A percentile compares a stretch with the other conserved stretches of the same genome.
phyloP scores from a whole-genome alignment of 2,113 vertebrate genomes.

The Phalacrocorax pelagicus region DNA sequence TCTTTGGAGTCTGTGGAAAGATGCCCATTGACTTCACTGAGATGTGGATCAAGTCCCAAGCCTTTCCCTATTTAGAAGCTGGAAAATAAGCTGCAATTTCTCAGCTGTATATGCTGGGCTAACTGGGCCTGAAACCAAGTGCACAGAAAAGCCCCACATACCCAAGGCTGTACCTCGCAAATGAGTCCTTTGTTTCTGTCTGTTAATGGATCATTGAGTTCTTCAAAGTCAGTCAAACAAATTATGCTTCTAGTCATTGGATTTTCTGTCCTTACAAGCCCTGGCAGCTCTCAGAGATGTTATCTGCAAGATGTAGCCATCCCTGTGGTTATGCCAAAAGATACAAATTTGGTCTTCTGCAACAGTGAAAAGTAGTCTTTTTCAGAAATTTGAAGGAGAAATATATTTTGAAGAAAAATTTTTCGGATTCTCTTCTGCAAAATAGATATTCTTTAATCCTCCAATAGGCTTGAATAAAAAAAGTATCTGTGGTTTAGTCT shows the following conservation, averaged over 20 bases:
- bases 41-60: not conserved
- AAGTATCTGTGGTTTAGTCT: not conserved
- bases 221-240: constrained; percentile 40
- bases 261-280: not conserved
- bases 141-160: not conserved
- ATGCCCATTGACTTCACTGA: constrained; percentile 18
- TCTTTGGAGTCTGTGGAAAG: constrained; percentile 27
- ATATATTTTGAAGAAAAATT: not conserved
- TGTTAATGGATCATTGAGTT: not conserved
- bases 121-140: not conserved
- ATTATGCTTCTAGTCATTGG: not conserved
- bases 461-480: not conserved
- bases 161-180: constrained; percentile 3
- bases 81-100: constrained; percentile 12
- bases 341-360: not conserved
- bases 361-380: not conserved
- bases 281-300: not conserved
- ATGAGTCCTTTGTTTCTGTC: constrained; percentile 4
- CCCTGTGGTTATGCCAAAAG: not conserved
- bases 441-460: not conserved
- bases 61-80: not conserved
- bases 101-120: not conserved
- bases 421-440: not conserved
- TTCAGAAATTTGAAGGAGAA: not conserved
- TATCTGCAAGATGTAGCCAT: not conserved